Conservation (phyloP, 1,140 invertebrate genomes). For the Aricia agestis region DNA sequence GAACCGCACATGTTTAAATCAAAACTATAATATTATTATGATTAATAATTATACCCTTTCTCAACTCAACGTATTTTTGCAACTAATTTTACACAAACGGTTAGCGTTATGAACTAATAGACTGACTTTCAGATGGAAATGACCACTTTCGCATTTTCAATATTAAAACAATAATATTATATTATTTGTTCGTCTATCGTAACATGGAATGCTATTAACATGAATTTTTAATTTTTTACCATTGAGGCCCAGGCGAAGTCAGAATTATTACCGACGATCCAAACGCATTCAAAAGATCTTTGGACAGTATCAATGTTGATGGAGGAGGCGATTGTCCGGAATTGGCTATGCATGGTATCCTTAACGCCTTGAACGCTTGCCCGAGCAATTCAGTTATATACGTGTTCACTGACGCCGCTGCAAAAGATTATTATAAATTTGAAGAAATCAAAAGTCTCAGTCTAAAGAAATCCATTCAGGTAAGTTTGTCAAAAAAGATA, state of each 20-base stretch:
- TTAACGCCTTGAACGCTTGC: slow-evolving; percentile 76
- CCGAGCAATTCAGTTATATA: slow-evolving; percentile 79
- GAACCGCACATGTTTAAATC: too few relatives aligned
- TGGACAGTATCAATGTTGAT: slow-evolving; percentile 72
- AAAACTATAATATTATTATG: too few relatives aligned
- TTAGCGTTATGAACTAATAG: too few relatives aligned
- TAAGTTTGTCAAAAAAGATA: slow-evolving; percentile 15
- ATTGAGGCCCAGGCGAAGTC: slow-evolving; percentile 25
- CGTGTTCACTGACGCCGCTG: slow-evolving; percentile 82
- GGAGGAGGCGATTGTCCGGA: slow-evolving; percentile 82
- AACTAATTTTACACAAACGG: too few relatives aligned
- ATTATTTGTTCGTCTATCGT: too few relatives aligned
- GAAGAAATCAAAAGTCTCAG: slow-evolving; percentile 36
- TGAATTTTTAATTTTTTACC: neutral
- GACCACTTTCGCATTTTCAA: too few relatives aligned
- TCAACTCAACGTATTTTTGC: too few relatives aligned
- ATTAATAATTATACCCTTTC: too few relatives aligned
- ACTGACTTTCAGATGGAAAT: too few relatives aligned
- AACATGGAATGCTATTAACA: too few relatives aligned
- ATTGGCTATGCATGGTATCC: slow-evolving; percentile 78
- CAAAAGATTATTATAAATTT: slow-evolving; percentile 53
- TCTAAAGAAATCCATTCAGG: slow-evolving; percentile 48
- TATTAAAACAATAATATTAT: too few relatives aligned
- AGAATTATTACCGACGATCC: slow-evolving; percentile 34
- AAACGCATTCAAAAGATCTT: slow-evolving; percentile 42